Conservation (phyloP, 2,797 vertebrate genomes). For the Coregonus suidteri region DNA sequence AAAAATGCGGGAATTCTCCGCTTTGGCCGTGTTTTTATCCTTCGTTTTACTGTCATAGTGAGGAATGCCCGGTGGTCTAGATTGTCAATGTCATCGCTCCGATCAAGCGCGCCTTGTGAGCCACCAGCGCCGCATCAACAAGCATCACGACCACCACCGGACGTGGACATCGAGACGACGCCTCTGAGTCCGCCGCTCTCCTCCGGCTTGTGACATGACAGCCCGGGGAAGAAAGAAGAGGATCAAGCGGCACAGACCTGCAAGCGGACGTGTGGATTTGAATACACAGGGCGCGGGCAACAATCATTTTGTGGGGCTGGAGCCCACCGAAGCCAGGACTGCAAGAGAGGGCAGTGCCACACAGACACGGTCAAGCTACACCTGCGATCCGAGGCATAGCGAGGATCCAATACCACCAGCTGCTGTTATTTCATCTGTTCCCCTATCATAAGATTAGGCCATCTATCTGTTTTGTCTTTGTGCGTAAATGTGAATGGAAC, state of each 20-base stretch:
- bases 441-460: not conserved
- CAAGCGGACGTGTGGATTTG: constrained; percentile 44
- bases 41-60: constrained; percentile 20
- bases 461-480: not conserved
- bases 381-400: constrained; percentile 7
- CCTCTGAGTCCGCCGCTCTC: constrained; percentile 64
- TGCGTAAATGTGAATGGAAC: constrained; percentile 34
- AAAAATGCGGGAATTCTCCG: constrained; percentile 4
- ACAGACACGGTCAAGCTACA: constrained; percentile 22
- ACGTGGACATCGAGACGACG: constrained; percentile 54
- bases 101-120: constrained; percentile 47
- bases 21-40: not conserved
- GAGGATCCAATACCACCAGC: not conserved
- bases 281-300: not conserved
- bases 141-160: constrained; percentile 41
- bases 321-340: constrained; percentile 31
- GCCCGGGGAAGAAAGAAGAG: constrained; percentile 73
- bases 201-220: constrained; percentile 78
- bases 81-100: constrained; percentile 36
- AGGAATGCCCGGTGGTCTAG: constrained; percentile 50
- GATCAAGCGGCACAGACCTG: constrained; percentile 66
- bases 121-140: constrained; percentile 52
- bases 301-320: constrained; percentile 27
- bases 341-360: constrained; percentile 18
- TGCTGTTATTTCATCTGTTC: not conserved